Evolutionary conservation across 2,113 vertebrate species (phyloP).

Genomic region (Todiramphus saurophagus): DNA sequence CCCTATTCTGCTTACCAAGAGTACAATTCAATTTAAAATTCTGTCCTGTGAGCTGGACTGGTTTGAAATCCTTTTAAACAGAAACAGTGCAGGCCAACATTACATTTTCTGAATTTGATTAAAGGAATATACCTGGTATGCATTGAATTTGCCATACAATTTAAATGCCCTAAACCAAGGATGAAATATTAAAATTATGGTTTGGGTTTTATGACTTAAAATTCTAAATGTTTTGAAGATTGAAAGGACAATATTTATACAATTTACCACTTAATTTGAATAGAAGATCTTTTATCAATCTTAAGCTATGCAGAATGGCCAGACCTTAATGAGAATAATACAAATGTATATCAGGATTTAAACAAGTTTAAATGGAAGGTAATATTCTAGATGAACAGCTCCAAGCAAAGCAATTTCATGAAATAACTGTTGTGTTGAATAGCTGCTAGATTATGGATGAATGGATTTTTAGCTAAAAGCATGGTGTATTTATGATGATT

Average conservation of each 20-base stretch:
- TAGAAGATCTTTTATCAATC: conserved; percentile 5
- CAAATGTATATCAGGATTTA: conserved; percentile 29
- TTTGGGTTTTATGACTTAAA: background rate
- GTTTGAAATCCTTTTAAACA: conserved; percentile 34
- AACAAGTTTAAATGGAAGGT: conserved; percentile 20
- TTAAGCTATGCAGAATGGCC: background rate
- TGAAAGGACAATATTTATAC: background rate
- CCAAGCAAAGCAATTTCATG: conserved; percentile 40
- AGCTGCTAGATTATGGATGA: conserved; percentile 27
- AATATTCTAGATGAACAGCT: conserved; percentile 32
- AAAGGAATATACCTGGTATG: background rate
- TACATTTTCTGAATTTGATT: conserved; percentile 29
- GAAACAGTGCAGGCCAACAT: conserved; percentile 18
- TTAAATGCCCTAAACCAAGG: background rate
- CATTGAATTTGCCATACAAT: background rate
- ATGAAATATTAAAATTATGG: background rate
- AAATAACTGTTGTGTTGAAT: conserved; percentile 12
- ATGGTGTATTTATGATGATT: background rate
- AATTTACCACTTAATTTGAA: background rate
- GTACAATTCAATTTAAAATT: conserved; percentile 3
- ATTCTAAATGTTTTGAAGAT: background rate
- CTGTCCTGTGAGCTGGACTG: background rate
- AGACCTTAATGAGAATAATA: conserved; percentile 32
- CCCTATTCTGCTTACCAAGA: background rate
- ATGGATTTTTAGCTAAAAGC: conserved; percentile 45